Conservation (phyloP, 1,140 invertebrate genomes). For the Tachypleus tridentatus region DNA sequence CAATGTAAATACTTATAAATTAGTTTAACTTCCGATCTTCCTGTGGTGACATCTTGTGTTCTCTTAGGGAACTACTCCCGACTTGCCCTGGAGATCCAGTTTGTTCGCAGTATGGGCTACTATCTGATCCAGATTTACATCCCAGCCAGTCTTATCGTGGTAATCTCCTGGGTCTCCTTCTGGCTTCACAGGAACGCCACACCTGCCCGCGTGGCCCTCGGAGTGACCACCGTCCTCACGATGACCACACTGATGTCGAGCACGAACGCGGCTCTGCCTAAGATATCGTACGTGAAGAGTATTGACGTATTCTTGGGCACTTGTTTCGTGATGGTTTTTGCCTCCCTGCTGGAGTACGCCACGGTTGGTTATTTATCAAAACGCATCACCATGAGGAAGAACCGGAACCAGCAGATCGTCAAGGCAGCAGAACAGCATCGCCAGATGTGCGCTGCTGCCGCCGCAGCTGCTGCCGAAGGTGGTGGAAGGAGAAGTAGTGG, state of each 20-base stretch:
- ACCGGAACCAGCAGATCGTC: conserved; percentile 69
- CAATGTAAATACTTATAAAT: too few species aligned
- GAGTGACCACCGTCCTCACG: conserved; percentile 42
- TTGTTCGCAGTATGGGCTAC: conserved; percentile 39
- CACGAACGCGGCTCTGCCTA: conserved; percentile 41
- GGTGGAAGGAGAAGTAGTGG: conserved; percentile 46
- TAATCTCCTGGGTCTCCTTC: conserved; percentile 42
- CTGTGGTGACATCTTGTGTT: neutral
- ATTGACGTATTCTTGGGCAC: conserved; percentile 40
- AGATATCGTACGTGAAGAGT: conserved; percentile 40
- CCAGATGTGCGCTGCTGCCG: conserved; percentile 17
- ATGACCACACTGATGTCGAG: conserved; percentile 44
- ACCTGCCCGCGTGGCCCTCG: conserved; percentile 39
- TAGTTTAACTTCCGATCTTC: too few species aligned
- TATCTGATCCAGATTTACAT: conserved; percentile 46
- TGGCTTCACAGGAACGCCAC: conserved; percentile 36
- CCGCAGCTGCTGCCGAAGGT: conserved; percentile 67
- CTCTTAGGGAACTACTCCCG: conserved; percentile 39
- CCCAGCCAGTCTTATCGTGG: conserved; percentile 39
- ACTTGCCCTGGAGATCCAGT: conserved; percentile 36
- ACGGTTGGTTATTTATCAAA: conserved; percentile 92
- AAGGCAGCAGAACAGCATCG: conserved; percentile 70
- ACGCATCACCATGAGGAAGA: conserved; percentile 87
- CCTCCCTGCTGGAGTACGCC: conserved; percentile 56
- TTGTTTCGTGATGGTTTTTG: conserved; percentile 35